Evolutionary conservation across 2,888 invertebrate species (phyloP), one percentile per base, ranked within the genome.

Genomic region (Heliconius charithonia): DNA sequence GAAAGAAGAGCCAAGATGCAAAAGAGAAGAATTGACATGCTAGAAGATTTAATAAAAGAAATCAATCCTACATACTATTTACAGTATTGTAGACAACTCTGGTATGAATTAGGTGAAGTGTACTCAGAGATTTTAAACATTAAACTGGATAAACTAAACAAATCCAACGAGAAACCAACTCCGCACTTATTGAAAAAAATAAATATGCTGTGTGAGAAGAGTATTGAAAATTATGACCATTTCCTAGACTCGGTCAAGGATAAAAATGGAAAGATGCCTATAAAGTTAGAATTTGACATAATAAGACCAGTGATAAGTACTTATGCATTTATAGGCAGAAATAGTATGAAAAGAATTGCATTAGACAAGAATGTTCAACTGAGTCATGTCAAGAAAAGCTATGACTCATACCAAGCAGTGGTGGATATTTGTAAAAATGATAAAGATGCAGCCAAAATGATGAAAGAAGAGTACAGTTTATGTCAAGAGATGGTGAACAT

Each of bases 1-100:
- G 97, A 97, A 81, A 96, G 98, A 82, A 97, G 98, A 87, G 97
- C 98, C 9, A 98, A 98, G 91, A 97, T 99, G 97, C 97, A 98
- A 85, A 99, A 99, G 89, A 95, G 98, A 67, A 95, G 99, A 59
- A 96, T 97, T 59, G 97, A 98, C 86, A 96, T 98, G 91, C 92
- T 99, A n/a, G 97, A 98, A 87, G 96, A 96, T 41, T 92, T 98
- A 1, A 90, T 98, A 0, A 96, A 96, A 69, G 96, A 97, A 87
- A 95, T 99, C n/a, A 99, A 98, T 90, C 97, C 97, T 0, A 96
- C 96, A 76, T 98, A 97, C 89, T 99, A 99, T 89, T 92, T 98
- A 85, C 95, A 96, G 65, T 96, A 97, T 79, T 98, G 98, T 87
- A 96, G 98, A 65, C 97, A 98, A 88, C 95, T 98, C 65, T 98